These are phyloP conservation scores for Regulus satrapa DNA, from an alignment of 2,113 vertebrate species.

Conservation along the genomic window DNA sequence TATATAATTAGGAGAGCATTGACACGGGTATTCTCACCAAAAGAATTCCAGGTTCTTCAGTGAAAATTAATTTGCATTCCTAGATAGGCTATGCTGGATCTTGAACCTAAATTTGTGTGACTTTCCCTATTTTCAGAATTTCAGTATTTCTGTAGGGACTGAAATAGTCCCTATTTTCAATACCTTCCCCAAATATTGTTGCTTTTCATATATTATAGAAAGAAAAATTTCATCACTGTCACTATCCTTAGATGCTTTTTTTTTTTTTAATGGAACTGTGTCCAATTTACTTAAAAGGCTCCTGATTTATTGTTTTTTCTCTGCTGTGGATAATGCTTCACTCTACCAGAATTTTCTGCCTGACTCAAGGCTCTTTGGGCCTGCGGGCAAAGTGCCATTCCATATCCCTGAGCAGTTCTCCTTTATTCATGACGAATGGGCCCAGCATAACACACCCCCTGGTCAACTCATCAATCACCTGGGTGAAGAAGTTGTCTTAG, in stretches of 20 bases:
- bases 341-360: background rate
- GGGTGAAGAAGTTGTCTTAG: background rate
- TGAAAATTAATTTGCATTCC: background rate
- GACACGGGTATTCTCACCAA: background rate
- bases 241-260: background rate
- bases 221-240: background rate
- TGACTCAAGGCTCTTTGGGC: background rate
- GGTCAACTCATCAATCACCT: background rate
- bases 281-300: background rate
- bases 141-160: no score
- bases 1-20: background rate
- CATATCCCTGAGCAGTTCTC: background rate
- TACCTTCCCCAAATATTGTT: background rate
- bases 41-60: background rate
- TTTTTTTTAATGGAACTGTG: background rate
- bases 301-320: background rate
- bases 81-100: background rate
- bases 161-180: background rate
- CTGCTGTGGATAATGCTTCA: background rate
- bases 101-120: background rate
- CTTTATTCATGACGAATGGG: background rate
- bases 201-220: background rate
- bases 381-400: background rate
- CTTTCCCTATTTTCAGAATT: background rate
- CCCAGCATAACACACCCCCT: background rate